Evolutionary conservation across 2,113 vertebrate genomes (phyloP), one percentile per base, ranked within the genome.

Genomic region (Atlantisia rogersi): DNA sequence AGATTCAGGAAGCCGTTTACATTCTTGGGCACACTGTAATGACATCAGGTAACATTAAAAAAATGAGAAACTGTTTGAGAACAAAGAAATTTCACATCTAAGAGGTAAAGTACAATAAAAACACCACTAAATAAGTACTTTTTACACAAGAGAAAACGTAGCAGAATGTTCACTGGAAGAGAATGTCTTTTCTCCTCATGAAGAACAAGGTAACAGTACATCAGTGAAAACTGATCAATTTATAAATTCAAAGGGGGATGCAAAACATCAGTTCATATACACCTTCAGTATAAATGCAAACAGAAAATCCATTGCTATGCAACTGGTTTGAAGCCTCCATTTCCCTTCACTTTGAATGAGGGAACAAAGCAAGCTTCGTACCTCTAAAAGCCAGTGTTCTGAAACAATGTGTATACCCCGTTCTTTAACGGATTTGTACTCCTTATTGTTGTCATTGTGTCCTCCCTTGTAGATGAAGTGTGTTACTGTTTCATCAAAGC

Each of bases 391-490:
- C 99, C 99, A 99, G 96, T 99, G 97, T 92, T 99, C 99, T 31
- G 99, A 99, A 77, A 99, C 98, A 88, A 99, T 98, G 52, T 99
- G 98, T 60, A 99, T 77, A 40, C 98, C 98, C 91, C 97, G 98
- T 95, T 99, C 99, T 97, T 99, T 99, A 81, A 98, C 98, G 32
- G 98, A 98, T 96, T 97, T 98, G 97, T 99, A 99, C 86, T 99
- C 99, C 42, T 98, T 98, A 68, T 97, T 99, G 96, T 75, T 99
- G 97, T 99, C 99, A 68, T 99, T 99, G 56, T 98, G 98, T n/a
- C 99, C 98, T 37, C 99, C 99, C 78, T 99, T 99, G 95, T 99
- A 99, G 96, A 99, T 98, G 97, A 99, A 99, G 95, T 99, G 99
- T 10, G 99, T 99, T 92, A 99, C 99, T 10, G 98, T 98, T 90